phyloP scores from a whole-genome alignment of 1,140 invertebrate species.

The Dreissena rostriformis region DNA sequence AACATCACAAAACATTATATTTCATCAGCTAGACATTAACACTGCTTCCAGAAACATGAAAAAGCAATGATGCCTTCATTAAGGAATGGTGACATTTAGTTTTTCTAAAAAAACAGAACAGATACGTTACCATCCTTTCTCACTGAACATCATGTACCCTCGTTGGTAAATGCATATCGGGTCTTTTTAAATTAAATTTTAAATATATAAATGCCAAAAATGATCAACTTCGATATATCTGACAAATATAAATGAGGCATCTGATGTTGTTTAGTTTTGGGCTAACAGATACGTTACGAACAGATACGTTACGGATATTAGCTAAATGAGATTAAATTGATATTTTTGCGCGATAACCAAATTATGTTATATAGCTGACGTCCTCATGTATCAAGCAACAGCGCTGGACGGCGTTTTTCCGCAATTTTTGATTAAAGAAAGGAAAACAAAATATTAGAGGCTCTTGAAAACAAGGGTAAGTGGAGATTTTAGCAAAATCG shows the following conservation, averaged over 20 bases:
- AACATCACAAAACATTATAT: not conserved
- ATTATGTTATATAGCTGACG: not conserved
- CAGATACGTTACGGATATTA: constrained; percentile 14
- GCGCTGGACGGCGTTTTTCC: no score
- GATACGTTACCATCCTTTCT: constrained; percentile 21
- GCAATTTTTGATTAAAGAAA: no score
- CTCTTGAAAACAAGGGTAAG: no score
- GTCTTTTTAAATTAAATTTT: no score
- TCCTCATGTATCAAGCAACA: no score
- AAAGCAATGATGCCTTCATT: not conserved
- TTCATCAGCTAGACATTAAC: constrained; percentile 7
- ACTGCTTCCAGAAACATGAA: not conserved
- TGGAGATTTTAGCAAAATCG: no score
- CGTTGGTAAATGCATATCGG: not conserved
- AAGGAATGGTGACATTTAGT: not conserved
- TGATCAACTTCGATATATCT: not conserved
- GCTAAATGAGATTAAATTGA: not conserved
- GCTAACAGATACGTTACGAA: constrained; percentile 26
- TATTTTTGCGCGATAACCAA: not conserved
- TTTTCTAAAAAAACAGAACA: constrained; percentile 2
- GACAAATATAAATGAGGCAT: constrained; percentile 1
- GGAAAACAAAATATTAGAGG: no score
- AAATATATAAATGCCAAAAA: not conserved
- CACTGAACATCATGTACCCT: not conserved
- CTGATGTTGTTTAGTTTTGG: constrained; percentile 1